These are phyloP conservation scores for Fulmarus glacialis DNA, from an alignment of 2,113 vertebrate species.

Conservation along the genomic window DNA sequence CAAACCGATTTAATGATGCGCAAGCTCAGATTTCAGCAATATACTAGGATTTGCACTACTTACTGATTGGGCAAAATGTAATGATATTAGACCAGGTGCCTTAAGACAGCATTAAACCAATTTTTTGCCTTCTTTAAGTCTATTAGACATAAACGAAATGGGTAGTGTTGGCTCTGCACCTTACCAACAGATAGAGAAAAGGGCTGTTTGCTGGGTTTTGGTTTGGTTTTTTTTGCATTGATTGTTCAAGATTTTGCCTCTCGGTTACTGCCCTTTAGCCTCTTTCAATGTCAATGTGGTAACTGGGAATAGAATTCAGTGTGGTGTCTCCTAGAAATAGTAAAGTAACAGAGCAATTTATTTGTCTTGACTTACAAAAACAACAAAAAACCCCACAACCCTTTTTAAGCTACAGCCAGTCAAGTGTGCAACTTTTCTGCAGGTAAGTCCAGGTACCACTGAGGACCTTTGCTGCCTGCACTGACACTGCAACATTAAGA, in stretches of 20 bases:
- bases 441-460: neutral
- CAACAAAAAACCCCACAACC: neutral
- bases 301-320: neutral
- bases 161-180: neutral
- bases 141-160: neutral
- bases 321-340: neutral
- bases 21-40: neutral
- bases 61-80: neutral
- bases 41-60: neutral
- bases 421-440: neutral
- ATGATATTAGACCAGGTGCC: neutral
- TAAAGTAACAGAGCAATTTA: neutral
- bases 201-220: neutral
- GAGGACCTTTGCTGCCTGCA: neutral
- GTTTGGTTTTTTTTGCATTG: neutral
- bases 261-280: neutral
- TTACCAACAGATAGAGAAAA: neutral
- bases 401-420: neutral
- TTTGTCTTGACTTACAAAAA: neutral
- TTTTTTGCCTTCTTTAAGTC: slow-evolving; percentile 2
- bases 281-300: neutral
- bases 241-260: neutral
- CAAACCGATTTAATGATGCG: neutral
- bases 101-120: slow-evolving; percentile 38
- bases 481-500: neutral